Evolutionary conservation across 2,113 vertebrate genomes (phyloP).

Genomic region (Poeciliopsis prolifica): DNA sequence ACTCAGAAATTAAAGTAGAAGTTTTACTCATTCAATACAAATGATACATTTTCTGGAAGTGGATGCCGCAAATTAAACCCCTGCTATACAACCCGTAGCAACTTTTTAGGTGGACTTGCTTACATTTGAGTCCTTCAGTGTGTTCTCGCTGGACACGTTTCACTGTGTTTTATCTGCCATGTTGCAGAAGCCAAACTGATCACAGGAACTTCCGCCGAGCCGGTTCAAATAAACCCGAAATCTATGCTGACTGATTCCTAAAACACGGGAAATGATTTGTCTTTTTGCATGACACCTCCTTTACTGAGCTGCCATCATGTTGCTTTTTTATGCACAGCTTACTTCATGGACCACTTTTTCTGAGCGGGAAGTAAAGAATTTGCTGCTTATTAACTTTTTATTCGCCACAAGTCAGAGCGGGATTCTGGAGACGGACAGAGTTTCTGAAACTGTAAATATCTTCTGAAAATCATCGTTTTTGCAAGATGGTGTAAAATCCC

Average conservation of each 20-base stretch:
- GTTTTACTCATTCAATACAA: slow-evolving; percentile 37
- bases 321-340: slow-evolving; percentile 68
- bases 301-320: slow-evolving; percentile 57
- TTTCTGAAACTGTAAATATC: slow-evolving; percentile 61
- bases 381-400: slow-evolving; percentile 53
- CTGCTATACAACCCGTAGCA: slow-evolving; percentile 62
- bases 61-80: slow-evolving; percentile 42
- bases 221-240: slow-evolving; percentile 39
- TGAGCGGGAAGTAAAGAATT: slow-evolving; percentile 19
- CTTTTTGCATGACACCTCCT: slow-evolving; percentile 73
- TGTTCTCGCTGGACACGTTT: not conserved
- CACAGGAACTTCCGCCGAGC: slow-evolving; percentile 60
- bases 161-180: slow-evolving; percentile 51
- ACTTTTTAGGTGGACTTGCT: slow-evolving; percentile 35
- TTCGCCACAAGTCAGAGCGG: slow-evolving; percentile 28
- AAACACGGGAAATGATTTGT: slow-evolving; percentile 53
- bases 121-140: slow-evolving; percentile 15
- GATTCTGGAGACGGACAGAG: slow-evolving; percentile 13
- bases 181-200: slow-evolving; percentile 63
- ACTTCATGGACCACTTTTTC: slow-evolving; percentile 46
- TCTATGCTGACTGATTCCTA: slow-evolving; percentile 66
- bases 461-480: slow-evolving; percentile 44
- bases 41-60: slow-evolving; percentile 18
- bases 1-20: slow-evolving; percentile 34
- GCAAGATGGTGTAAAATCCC: slow-evolving; percentile 66